These are phyloP conservation scores for Carassius carassius DNA, from an alignment of 2,113 vertebrate genomes.

Conservation along the genomic window DNA sequence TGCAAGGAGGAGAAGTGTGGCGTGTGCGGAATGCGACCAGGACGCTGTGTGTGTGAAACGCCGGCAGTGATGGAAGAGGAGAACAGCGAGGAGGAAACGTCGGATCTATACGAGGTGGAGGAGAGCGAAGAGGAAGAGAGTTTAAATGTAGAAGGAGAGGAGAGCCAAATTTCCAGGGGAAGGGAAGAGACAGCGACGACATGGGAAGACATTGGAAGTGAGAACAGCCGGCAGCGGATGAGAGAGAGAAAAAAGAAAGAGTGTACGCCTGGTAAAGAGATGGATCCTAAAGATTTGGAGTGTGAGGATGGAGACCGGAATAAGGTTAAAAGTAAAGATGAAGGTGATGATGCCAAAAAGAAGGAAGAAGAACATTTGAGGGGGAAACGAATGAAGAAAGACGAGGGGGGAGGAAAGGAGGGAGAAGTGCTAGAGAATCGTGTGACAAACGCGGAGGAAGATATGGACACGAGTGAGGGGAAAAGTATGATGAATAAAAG, in stretches of 20 bases:
- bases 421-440: background rate
- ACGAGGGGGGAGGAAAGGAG: background rate
- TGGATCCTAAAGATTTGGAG: background rate
- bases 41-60: background rate
- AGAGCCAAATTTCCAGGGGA: no score
- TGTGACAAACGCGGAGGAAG: background rate
- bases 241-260: background rate
- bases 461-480: background rate
- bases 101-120: background rate
- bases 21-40: background rate
- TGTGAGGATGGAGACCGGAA: background rate
- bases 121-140: background rate
- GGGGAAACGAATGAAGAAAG: background rate
- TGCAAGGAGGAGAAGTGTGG: background rate
- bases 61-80: background rate
- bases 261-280: background rate
- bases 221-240: background rate
- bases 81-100: background rate
- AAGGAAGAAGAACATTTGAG: background rate
- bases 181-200: accelerated
- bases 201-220: accelerated
- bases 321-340: no score
- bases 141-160: no score
- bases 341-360: no score
- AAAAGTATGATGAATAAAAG: background rate